Evolutionary conservation across 2,797 vertebrate genomes (phyloP).

Genomic region (Chiroxiphia lanceolata): DNA sequence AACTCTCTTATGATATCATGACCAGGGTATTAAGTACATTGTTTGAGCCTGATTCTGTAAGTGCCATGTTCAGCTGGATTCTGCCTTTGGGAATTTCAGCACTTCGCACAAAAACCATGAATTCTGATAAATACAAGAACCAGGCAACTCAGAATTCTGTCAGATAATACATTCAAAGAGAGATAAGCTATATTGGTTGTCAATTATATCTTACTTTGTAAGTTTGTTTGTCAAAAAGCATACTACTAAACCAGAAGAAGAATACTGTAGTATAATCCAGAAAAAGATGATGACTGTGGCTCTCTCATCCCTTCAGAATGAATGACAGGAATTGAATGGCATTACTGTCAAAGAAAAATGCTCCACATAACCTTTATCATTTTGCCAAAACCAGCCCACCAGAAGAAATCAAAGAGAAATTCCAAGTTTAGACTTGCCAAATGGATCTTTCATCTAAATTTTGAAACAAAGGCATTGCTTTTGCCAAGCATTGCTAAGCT

Average conservation of each 20-base stretch:
- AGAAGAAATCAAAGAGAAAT: slow-evolving; percentile 29
- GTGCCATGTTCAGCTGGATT: not conserved
- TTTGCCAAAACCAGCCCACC: slow-evolving; percentile 2
- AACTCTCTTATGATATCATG: not conserved
- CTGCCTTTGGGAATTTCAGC: not conserved
- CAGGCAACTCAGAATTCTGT: not conserved
- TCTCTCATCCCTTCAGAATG: not conserved
- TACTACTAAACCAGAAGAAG: not conserved
- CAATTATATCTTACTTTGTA: not conserved
- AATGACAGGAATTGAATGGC: not conserved
- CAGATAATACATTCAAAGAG: not conserved
- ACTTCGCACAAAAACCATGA: not conserved
- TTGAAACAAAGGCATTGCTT: slow-evolving; percentile 30
- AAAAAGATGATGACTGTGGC: not conserved
- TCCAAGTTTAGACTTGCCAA: not conserved
- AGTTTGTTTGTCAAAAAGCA: not conserved
- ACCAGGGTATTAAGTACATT: not conserved
- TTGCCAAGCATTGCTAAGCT: slow-evolving; percentile 29
- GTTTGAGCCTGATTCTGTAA: not conserved
- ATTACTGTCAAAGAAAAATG: not conserved
- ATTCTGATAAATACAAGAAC: not conserved
- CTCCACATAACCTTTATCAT: not conserved
- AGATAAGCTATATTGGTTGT: not conserved
- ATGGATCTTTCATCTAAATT: slow-evolving; percentile 22
- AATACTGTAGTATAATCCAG: not conserved